Evolutionary conservation across 2,888 invertebrate species (phyloP), one percentile per base, ranked within the genome.

Genomic region (Heliconius charithonia): DNA sequence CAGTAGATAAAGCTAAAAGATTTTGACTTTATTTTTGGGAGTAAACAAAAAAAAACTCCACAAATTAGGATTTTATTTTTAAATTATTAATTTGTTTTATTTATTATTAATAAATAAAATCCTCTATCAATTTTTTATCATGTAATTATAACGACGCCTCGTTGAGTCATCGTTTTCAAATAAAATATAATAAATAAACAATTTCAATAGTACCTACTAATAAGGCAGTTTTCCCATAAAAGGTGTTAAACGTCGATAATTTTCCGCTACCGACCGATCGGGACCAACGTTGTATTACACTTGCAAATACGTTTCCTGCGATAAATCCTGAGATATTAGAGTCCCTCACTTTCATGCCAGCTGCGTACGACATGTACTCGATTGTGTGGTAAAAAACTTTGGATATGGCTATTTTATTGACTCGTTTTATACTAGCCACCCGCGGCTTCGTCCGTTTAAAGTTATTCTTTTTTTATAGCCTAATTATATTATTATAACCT

Each of bases 251-350:
- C 77, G 67, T 69, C 74, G 79, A 79, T 79, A 80, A 82, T 83
- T 83, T 82, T 83, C 82, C 78, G 81, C 80, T 81, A 79, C 82
- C 80, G 81, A 81, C 81, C 81, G 81, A 82, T 84, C 81, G 75
- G 80, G 79, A 81, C 81, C 79, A 82, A 82, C 81, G 76, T 29
- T 67, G 67, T 87, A 92, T 91, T 92, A 89, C 89, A 92, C 92
- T 92, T 93, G 92, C 90, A 90, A 92, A 93, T 92, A 89, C 86
- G 89, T 90, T 87, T 90, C 89, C 86, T 84, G 85, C 86, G 90
- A 92, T 91, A 92, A 89, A 89, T 91, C 90, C 85, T 85, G 79
- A 87, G 90, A 89, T 90, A 91, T 89, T 87, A 85, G 85, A 84
- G 80, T 79, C 85, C 27, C 45, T 65, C 45, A 32, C 85, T 85